Conservation (phyloP, 2,113 vertebrate genomes). For the Sigmodon hispidus region DNA sequence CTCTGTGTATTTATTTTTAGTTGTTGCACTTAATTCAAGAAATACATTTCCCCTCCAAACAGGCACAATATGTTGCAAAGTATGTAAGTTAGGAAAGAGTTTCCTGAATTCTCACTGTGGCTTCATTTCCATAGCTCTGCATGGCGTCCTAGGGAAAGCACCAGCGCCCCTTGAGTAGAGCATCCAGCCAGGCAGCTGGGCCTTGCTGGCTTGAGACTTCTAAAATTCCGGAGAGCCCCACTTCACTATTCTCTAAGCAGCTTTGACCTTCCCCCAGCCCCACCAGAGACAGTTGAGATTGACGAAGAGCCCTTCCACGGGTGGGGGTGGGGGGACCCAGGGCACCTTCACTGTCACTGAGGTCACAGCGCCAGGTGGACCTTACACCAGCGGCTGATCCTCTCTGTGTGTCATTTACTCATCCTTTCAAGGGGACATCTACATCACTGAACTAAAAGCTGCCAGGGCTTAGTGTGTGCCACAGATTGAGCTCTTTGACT, state of each 20-base stretch:
- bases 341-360: rapidly evolving
- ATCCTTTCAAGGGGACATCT: rapidly evolving
- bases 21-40: conserved; percentile 56
- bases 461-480: background rate
- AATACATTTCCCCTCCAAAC: background rate
- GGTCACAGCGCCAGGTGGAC: rapidly evolving
- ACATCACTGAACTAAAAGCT: background rate
- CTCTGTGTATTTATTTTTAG: conserved; percentile 51
- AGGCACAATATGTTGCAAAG: background rate
- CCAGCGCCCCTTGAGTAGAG: rapidly evolving
- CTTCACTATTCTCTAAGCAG: background rate
- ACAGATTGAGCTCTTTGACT: background rate
- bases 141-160: rapidly evolving
- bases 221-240: rapidly evolving
- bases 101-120: background rate
- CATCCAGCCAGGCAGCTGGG: rapidly evolving
- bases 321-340: no score
- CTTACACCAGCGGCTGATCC: rapidly evolving
- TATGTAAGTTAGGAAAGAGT: background rate
- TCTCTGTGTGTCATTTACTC: no score
- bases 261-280: rapidly evolving
- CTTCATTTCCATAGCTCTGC: rapidly evolving
- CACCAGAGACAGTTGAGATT: no score
- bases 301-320: rapidly evolving
- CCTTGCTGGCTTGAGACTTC: rapidly evolving